Percentiles rank a stretch among this genome's conserved stretches.
phyloP scores from a whole-genome alignment of 2,888 invertebrate species.

The Drosophila meridiana region DNA sequence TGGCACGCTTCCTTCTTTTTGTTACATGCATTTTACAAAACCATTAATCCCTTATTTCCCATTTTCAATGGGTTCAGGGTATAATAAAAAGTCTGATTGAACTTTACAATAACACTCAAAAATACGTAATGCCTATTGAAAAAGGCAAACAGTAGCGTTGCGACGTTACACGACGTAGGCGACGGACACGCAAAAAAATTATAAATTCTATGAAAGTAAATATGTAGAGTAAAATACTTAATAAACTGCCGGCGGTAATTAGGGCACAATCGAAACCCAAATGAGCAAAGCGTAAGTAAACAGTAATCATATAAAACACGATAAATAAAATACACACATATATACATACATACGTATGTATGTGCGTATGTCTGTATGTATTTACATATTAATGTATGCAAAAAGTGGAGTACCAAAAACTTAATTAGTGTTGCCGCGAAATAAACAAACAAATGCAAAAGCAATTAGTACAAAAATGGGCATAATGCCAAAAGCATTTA shows the following conservation, averaged over 20 bases:
- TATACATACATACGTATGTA: no score
- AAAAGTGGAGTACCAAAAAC: slow-evolving; percentile 5
- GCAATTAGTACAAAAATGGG: slow-evolving; percentile 17
- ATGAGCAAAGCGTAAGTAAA: slow-evolving; percentile 20
- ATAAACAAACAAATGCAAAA: slow-evolving; percentile 48
- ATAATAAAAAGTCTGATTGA: not conserved
- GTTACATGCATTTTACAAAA: no score
- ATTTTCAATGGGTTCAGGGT: no score
- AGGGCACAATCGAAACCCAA: slow-evolving; percentile 14
- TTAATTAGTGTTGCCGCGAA: slow-evolving; percentile 41
- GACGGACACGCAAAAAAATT: not conserved
- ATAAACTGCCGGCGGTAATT: slow-evolving; percentile 13
- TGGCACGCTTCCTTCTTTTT: no score
- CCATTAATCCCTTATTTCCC: no score
- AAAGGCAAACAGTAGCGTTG: slow-evolving; percentile 10
- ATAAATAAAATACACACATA: slow-evolving; percentile 27
- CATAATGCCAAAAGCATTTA: not conserved
- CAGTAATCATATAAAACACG: slow-evolving; percentile 22
- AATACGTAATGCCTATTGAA: slow-evolving; percentile 31
- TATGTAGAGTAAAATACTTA: slow-evolving; percentile 18
- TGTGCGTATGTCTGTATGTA: not conserved
- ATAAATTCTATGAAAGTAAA: not conserved
- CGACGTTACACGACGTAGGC: slow-evolving; percentile 1
- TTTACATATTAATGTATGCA: not conserved
- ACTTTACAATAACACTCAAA: slow-evolving; percentile 10